Percentiles rank a stretch among this genome's conserved stretches.
These are phyloP conservation scores for Drosophila austrosaltans DNA, from an alignment of 2,888 invertebrate genomes.

Conservation along the genomic window DNA sequence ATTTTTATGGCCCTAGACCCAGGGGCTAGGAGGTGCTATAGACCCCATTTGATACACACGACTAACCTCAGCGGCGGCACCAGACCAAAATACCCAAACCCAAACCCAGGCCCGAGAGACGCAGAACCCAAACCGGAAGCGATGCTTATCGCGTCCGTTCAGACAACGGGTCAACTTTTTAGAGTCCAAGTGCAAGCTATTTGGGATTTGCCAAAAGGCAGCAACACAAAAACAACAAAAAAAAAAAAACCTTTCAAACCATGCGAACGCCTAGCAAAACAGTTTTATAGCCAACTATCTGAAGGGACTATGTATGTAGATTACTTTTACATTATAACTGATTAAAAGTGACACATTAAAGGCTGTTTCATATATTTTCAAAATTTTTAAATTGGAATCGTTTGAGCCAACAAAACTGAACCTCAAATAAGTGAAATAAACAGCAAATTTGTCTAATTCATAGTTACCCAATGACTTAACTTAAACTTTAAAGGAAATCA, in stretches of 20 bases:
- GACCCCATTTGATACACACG: conserved; percentile 81
- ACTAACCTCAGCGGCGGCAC: conserved; percentile 65
- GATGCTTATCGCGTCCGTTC: conserved; percentile 66
- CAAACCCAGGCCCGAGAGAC: conserved; percentile 10
- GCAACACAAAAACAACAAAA: conserved; percentile 7
- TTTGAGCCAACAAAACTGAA: too few relatives aligned
- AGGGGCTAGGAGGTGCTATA: conserved; percentile 69
- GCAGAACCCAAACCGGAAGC: conserved; percentile 64
- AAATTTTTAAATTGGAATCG: too few relatives aligned
- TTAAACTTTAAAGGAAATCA: too few relatives aligned
- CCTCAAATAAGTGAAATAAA: too few relatives aligned
- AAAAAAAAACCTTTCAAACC: not conserved
- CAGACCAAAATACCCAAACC: conserved; percentile 29
- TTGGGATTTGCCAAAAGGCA: conserved; percentile 58
- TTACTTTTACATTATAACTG: too few relatives aligned
- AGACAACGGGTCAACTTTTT: not conserved
- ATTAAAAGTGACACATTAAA: too few relatives aligned
- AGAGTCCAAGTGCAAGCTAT: conserved; percentile 47
- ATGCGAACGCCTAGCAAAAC: not conserved
- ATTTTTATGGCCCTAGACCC: conserved; percentile 50
- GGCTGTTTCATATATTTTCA: too few relatives aligned
- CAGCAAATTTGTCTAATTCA: too few relatives aligned
- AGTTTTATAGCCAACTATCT: not conserved
- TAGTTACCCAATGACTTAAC: too few relatives aligned
- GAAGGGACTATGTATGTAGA: too few relatives aligned